Base-by-base conservation (phyloP, 2,888 invertebrate genomes). In the Hypomecis atomaria region DNA sequence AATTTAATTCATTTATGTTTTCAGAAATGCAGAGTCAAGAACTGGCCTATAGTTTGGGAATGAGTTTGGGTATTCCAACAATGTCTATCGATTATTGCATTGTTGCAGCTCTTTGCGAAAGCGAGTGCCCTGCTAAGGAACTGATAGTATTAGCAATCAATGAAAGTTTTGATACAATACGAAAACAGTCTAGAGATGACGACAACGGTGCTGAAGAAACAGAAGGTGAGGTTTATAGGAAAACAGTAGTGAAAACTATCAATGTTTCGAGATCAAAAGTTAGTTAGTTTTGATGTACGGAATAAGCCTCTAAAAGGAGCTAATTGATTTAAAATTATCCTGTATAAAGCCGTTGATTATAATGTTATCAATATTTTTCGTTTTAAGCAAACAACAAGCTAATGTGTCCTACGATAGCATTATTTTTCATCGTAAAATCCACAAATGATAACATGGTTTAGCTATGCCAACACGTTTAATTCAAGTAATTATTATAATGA, bases 1-100 rank as follows among this genome's bases (percentile, higher is more conserved):
- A 34, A 44, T 44, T 47, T 8, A 23, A 40, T 11, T 23, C 37
- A 55, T 34, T 34, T 62, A 50, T 60, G 66, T 79, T 78, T 23
- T 61, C 63, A 92, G 92, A 90, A 82, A 77, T 78, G 43, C 81
- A 86, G 65, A 83, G 88, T 70, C 85, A 87, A 79, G 92, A 92
- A 82, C 82, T 90, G 58, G 90, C 90, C 4, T 89, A 88, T 69
- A 73, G 85, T 1, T 62, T 90, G 13, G 94, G 93, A 4, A 92
- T 87, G 76, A 74, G 68, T 5, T 78, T 94, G 4, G 70, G 78
- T 4, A 69, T 94, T 62, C 93, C 94, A 0, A 89, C 90, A 5
- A 73, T 92, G 66, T 94, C 88, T 78, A 86, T 94, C 61, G 95
- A 94, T 78, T 76, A 82, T 38, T 86, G 90, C 78, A 92, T 90